Conservation (phyloP, 2,888 invertebrate species). For the Liopterus haemorrhoidalis region DNA sequence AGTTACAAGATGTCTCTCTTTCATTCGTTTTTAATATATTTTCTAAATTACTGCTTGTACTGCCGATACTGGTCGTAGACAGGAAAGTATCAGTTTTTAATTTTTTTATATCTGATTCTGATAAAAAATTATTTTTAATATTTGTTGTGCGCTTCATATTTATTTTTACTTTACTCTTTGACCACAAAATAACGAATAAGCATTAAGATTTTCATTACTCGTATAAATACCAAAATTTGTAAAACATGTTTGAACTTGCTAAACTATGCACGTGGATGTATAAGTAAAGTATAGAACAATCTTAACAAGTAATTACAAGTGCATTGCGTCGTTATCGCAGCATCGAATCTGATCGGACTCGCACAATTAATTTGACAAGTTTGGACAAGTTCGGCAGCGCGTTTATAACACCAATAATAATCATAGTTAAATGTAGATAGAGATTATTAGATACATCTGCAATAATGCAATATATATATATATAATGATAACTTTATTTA, state of each 20-base stretch:
- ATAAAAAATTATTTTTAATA: constrained; percentile 13
- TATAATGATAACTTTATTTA: too few relatives aligned
- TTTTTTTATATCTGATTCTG: constrained; percentile 10
- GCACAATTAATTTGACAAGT: too few relatives aligned
- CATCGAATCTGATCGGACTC: too few relatives aligned
- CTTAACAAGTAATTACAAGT: too few relatives aligned
- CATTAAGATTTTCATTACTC: constrained; percentile 11
- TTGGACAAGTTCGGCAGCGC: too few relatives aligned
- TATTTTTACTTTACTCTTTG: constrained; percentile 10
- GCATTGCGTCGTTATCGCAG: too few relatives aligned
- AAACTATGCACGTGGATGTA: not conserved
- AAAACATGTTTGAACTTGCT: too few relatives aligned
- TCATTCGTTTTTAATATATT: constrained; percentile 10
- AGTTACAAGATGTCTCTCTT: constrained; percentile 8
- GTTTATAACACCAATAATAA: too few relatives aligned
- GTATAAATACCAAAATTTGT: too few relatives aligned
- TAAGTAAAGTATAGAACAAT: not conserved
- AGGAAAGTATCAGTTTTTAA: constrained; percentile 8
- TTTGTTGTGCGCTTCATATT: constrained; percentile 12
- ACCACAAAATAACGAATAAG: constrained; percentile 12
- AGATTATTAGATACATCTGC: too few relatives aligned
- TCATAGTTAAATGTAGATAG: too few relatives aligned
- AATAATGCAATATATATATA: too few relatives aligned
- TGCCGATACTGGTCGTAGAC: constrained; percentile 8
- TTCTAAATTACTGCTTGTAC: constrained; percentile 6